Base-by-base conservation (phyloP, 2,888 invertebrate genomes). In the Anoncus sp. region DNA sequence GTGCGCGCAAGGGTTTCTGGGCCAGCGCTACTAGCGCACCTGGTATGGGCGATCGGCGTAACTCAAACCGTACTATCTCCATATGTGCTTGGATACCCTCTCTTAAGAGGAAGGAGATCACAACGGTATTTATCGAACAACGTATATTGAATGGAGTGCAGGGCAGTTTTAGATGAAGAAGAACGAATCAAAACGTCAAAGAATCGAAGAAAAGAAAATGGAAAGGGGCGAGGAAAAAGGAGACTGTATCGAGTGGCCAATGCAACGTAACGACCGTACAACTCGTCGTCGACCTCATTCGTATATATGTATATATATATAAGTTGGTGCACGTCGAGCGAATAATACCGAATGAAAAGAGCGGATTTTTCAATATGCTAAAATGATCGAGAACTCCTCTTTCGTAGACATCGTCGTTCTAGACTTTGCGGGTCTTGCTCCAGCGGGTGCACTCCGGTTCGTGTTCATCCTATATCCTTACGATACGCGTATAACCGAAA, bases 341-440 rank as follows among this genome's bases (percentile, higher is more conserved):
- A 53, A 66, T 27, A 67, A 62, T 49, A 27, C 45, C 22, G 31
- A 53, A 72, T 53, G 16, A 71, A 40, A 45, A 62, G 43, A 63
- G 24, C 53, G 62, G 51, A 53, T 62, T n/a, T 72, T 43, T 31
- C 53, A 62, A 63, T 63, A 62, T 63, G 43, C 70, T 55, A 63
- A 71, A 43, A 72, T 62, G 53, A 45, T 22, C 60, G 51, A 51
- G 40, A 24, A 18, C 22, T 35, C 51, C 18, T 22, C 38, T 49
- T 43, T 27, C 53, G 27, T 20, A 9, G 53, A 40, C 70, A 14
- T 72, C 43, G 12, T 7, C n/a, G 12, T 3, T 38, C 38, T 38
- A 12, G 38, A 38, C 12, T 6, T 38, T 10, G 10, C 10, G 38
- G 38, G 9, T 38, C 38, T 38, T 12, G 38, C 38, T 38, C 38